Evolutionary conservation across 2,113 vertebrate species (phyloP).

Genomic region (Myrmecophaga tridactyla): DNA sequence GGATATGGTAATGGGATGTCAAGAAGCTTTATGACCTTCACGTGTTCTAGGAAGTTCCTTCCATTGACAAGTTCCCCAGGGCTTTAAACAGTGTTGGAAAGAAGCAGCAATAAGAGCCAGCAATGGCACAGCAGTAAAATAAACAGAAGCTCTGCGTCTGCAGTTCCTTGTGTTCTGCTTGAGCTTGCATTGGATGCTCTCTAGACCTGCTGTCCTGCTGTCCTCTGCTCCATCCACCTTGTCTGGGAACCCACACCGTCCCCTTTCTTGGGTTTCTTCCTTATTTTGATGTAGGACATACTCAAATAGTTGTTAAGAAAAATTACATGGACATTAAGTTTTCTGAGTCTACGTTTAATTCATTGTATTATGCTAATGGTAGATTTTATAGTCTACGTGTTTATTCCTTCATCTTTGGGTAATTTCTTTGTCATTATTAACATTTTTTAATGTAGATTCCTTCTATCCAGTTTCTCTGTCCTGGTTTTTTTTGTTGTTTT

Average conservation of each 20-base stretch:
- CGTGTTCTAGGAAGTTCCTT: slow-evolving; percentile 52
- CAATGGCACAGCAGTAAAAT: too few relatives aligned
- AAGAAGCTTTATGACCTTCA: slow-evolving; percentile 48
- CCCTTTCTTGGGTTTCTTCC: too few relatives aligned
- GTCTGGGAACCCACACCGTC: too few relatives aligned
- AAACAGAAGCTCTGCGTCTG: too few relatives aligned
- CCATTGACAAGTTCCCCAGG: neutral
- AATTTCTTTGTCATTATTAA: neutral
- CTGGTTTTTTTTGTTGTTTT: neutral
- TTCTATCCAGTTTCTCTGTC: neutral
- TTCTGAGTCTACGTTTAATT: neutral
- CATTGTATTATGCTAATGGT: neutral
- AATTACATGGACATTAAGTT: too few relatives aligned
- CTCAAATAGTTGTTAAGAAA: too few relatives aligned
- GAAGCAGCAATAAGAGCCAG: slow-evolving; percentile 2
- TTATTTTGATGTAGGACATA: too few relatives aligned
- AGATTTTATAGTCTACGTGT: neutral
- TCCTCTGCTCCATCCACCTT: too few relatives aligned
- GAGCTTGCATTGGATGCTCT: too few relatives aligned
- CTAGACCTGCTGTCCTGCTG: too few relatives aligned
- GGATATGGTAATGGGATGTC: neutral
- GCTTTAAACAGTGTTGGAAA: slow-evolving; percentile 34
- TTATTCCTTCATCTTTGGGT: neutral
- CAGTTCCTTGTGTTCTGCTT: too few relatives aligned
- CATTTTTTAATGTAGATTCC: neutral